Evolutionary conservation across 2,888 invertebrate genomes (phyloP).

Genomic region (Agonum fuliginosum): DNA sequence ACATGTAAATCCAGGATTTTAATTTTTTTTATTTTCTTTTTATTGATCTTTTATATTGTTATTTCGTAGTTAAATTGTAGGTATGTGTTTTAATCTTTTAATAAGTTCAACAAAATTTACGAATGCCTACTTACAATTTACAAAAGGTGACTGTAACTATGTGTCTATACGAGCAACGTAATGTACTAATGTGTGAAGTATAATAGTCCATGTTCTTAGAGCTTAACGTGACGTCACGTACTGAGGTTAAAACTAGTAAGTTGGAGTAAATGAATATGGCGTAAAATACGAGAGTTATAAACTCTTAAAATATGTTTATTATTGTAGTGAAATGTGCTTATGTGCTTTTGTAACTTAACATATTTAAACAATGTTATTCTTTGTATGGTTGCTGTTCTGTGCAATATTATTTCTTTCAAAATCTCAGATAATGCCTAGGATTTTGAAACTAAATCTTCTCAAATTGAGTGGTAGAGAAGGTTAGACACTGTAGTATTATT

Average conservation of each 20-base stretch:
- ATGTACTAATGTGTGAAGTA: background rate
- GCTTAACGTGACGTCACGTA: background rate
- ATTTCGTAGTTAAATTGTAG: too few species aligned
- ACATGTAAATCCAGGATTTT: too few species aligned
- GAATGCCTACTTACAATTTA: too few species aligned
- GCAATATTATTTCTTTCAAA: too few species aligned
- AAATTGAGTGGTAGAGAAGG: conserved; percentile 18
- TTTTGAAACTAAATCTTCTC: background rate
- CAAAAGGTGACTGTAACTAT: background rate
- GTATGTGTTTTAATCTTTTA: too few species aligned
- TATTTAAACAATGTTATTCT: too few species aligned
- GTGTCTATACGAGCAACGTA: background rate
- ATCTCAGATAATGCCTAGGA: background rate
- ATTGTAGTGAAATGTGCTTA: background rate
- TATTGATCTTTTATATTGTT: too few species aligned
- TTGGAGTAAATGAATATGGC: background rate
- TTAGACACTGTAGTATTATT: conserved; percentile 7
- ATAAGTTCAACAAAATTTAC: too few species aligned
- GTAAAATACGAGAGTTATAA: background rate
- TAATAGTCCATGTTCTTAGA: background rate
- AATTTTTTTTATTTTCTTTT: too few species aligned
- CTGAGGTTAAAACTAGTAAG: background rate
- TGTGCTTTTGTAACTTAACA: background rate
- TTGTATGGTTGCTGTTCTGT: too few species aligned
- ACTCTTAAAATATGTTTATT: background rate